Conservation (phyloP, 1,140 invertebrate genomes). For the Drosophila triauraria region DNA sequence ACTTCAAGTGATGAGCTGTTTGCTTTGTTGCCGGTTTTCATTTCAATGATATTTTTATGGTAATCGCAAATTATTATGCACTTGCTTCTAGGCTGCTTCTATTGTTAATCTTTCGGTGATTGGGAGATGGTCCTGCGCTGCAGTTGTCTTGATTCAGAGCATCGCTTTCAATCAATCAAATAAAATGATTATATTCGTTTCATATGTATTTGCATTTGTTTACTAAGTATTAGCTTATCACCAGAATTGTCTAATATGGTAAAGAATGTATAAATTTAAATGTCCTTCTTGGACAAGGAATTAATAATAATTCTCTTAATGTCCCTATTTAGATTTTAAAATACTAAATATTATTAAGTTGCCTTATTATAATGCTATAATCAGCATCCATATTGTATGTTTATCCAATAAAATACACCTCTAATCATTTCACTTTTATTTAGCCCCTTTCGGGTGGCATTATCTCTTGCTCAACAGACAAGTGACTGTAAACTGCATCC, state of each 20-base stretch:
- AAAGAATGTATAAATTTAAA: too few species aligned
- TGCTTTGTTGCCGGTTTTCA: constrained; percentile 38
- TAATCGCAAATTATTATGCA: constrained; percentile 41
- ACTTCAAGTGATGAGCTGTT: constrained; percentile 43
- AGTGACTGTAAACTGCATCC: constrained; percentile 37
- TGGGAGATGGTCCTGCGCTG: constrained; percentile 6
- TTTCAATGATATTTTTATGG: constrained; percentile 54
- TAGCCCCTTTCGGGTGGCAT: not conserved
- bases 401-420: too few species aligned
- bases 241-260: too few species aligned
- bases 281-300: too few species aligned
- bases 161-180: not conserved
- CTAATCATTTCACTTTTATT: constrained; percentile 2
- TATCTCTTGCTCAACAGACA: constrained; percentile 28
- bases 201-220: too few species aligned
- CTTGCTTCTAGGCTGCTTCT: constrained; percentile 5
- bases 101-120: not conserved
- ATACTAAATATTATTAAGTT: too few species aligned
- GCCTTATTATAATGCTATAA: too few species aligned
- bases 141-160: not conserved
- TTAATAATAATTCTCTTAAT: too few species aligned
- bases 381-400: too few species aligned
- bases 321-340: too few species aligned
- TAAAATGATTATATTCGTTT: too few species aligned
- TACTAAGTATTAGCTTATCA: too few species aligned